Percentiles rank a stretch among this genome's conserved stretches.
Conservation (phyloP, 2,888 invertebrate species). For the Bembecia ichneumoniformis region DNA sequence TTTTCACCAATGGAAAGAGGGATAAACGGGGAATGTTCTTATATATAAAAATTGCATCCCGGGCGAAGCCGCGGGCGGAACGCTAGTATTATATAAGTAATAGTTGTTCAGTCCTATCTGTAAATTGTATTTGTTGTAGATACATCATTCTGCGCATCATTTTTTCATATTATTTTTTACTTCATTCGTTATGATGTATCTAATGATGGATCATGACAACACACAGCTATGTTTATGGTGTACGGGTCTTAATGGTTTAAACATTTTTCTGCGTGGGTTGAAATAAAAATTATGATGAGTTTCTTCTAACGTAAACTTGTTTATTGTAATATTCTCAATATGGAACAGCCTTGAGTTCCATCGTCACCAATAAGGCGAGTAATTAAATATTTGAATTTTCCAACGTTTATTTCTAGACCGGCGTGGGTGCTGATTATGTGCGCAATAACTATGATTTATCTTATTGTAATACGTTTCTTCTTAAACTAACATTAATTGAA, state of each 20-base stretch:
- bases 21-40: no score
- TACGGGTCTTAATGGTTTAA: constrained; percentile 26
- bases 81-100: no score
- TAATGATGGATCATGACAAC: constrained; percentile 1
- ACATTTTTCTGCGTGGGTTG: constrained; percentile 53
- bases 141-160: no score
- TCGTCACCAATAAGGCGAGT: constrained; percentile 54
- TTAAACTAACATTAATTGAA: constrained; percentile 15
- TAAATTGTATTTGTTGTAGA: no score
- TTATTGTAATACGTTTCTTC: constrained; percentile 19
- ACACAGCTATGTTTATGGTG: constrained; percentile 22
- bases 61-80: no score
- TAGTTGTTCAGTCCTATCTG: no score
- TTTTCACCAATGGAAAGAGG: no score
- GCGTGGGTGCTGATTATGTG: constrained; percentile 41
- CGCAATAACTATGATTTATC: constrained; percentile 39
- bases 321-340: constrained; percentile 59
- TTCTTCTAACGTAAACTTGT: constrained; percentile 56
- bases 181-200: not conserved
- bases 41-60: no score
- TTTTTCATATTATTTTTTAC: not conserved
- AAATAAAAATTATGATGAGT: constrained; percentile 61
- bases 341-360: constrained; percentile 58
- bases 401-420: constrained; percentile 43
- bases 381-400: constrained; percentile 65